Base-by-base conservation (phyloP, 37 sponge, comb jelly and placozoan species). In the Theonella swinhoei region DNA sequence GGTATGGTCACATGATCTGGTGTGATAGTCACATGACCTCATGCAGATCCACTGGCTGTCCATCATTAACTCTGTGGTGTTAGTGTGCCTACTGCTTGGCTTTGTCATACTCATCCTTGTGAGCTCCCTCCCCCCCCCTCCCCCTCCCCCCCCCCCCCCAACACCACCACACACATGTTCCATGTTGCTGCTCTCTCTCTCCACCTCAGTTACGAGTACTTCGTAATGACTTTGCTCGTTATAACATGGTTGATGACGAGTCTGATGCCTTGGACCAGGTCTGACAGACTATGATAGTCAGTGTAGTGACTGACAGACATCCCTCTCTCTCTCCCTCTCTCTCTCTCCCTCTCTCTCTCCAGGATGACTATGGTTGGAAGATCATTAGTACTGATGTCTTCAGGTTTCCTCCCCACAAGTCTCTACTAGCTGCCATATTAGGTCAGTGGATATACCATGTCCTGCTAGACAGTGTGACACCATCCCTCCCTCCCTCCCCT, bases 331-430 rank as follows among this genome's bases (percentile, higher is more conserved):
- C 47, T 74, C 75, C 41, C 41, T 74, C 54, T 79, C n/a, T n/a
- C n/a, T n/a, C n/a, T n/a, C n/a, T n/a, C n/a, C n/a, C n/a, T n/a
- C n/a, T n/a, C n/a, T n/a, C n/a, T n/a, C n/a, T n/a, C n/a, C n/a
- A n/a, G 63, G 97, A 94, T 74, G 92, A 94, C 76, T 87, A 88
- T 81, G 97, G 97, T 19, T 96, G 97, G 97, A 96, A 96, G 76
- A 79, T 96, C 39, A 91, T 96, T 41, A 80, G 80, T 77, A 84
- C 87, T 1, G 97, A 96, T 47, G 95, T 96, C n/a, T 96, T 96
- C 60, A 60, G 97, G n/a, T 91, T 88, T 68, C 97, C 97, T 30
- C 74, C 83, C 25, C 36, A 84, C 74, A 94, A 88, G 64, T 68
- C 62, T 41, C 67, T 96, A 28, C 85, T 96, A 22, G 88, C 79